phyloP scores from a whole-genome alignment of 2,888 invertebrate genomes.

The Salticus scenicus region DNA sequence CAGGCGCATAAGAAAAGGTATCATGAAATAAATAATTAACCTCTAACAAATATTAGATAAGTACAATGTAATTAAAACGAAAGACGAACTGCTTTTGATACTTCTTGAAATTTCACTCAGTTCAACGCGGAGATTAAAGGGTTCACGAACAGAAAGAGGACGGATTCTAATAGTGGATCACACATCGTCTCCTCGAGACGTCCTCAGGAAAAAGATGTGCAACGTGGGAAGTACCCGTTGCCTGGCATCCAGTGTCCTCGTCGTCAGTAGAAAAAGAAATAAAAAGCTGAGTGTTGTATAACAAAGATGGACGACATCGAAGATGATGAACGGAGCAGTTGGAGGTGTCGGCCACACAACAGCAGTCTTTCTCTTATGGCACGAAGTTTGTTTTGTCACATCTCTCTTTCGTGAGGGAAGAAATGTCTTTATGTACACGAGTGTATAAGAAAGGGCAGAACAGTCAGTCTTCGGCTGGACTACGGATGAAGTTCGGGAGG shows the following conservation, averaged over 20 bases:
- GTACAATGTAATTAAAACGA: too few relatives aligned
- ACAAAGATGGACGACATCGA: constrained; percentile 68
- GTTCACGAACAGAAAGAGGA: too few relatives aligned
- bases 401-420: background rate
- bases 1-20: too few relatives aligned
- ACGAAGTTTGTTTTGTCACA: background rate
- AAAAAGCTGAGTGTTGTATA: background rate
- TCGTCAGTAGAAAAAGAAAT: background rate
- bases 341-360: constrained; percentile 41
- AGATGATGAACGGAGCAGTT: constrained; percentile 62
- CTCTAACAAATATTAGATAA: too few relatives aligned
- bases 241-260: background rate
- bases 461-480: constrained; percentile 8
- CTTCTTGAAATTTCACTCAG: too few relatives aligned
- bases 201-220: too few relatives aligned
- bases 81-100: too few relatives aligned
- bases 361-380: background rate
- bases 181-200: background rate
- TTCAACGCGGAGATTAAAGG: too few relatives aligned
- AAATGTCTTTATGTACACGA: background rate
- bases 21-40: too few relatives aligned
- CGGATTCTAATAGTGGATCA: too few relatives aligned
- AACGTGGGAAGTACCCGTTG: background rate
- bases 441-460: background rate
- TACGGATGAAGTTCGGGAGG: constrained; percentile 66